A percentile compares a stretch with the other conserved stretches of the same genome.
phyloP scores from a whole-genome alignment of 2,113 vertebrate species.

The Gallinago undulata region DNA sequence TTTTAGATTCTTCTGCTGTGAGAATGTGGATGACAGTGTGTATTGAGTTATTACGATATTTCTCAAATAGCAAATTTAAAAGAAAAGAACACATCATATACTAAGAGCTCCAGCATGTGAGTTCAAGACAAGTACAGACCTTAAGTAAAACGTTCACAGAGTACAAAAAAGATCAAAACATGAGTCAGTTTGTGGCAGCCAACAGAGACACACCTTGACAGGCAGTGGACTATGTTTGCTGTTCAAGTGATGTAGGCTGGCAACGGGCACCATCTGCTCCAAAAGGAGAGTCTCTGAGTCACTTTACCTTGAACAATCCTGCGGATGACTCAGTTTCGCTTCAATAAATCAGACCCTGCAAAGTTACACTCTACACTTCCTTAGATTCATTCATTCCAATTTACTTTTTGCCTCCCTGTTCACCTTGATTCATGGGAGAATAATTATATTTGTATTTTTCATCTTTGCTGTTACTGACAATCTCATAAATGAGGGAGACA shows the following conservation, averaged over 20 bases:
- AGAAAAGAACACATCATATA: background rate
- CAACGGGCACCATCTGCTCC: background rate
- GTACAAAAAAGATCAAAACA: background rate
- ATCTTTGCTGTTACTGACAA: background rate
- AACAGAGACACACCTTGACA: background rate
- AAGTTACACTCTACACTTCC: background rate
- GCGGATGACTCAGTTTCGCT: background rate
- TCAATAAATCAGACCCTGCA: background rate
- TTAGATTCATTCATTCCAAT: background rate
- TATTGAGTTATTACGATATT: background rate
- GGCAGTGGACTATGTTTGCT: background rate
- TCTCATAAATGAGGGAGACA: background rate
- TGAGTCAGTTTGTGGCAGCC: background rate
- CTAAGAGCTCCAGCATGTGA: background rate
- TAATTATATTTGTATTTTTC: background rate
- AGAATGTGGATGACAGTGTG: background rate
- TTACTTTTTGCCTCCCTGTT: background rate
- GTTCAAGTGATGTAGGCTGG: background rate
- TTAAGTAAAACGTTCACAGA: background rate
- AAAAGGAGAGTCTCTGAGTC: background rate
- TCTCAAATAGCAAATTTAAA: background rate
- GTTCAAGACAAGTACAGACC: background rate
- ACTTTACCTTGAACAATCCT: background rate
- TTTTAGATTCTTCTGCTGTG: background rate
- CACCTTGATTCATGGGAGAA: background rate